Conservation (phyloP, 2,888 invertebrate species). For the Trissolcus brochymenae region DNA sequence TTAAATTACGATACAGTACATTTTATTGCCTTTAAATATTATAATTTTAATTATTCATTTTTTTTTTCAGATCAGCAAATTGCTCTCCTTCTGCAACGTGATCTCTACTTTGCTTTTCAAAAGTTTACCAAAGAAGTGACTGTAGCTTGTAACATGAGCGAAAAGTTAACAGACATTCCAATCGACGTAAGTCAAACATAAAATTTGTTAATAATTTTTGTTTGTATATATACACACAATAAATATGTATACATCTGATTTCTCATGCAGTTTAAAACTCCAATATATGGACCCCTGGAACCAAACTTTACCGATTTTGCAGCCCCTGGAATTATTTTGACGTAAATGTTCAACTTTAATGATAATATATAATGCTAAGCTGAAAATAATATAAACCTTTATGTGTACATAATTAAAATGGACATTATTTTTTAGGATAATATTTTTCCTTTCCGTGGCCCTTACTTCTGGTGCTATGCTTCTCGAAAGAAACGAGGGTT, state of each 20-base stretch:
- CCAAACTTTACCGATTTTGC: conserved; percentile 96
- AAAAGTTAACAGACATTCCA: conserved; percentile 81
- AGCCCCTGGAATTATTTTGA: conserved; percentile 93
- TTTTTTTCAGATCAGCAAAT: conserved; percentile 89
- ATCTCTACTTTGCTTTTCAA: conserved; percentile 85
- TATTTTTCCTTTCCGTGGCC: conserved; percentile 95
- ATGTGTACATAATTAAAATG: neutral
- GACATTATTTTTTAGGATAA: conserved; percentile 80
- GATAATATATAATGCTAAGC: neutral
- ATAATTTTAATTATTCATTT: neutral
- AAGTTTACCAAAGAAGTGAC: conserved; percentile 83
- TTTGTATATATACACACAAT: neutral
- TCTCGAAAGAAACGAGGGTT: conserved; percentile 92
- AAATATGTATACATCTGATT: neutral
- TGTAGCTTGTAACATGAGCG: conserved; percentile 81
- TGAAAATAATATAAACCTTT: neutral
- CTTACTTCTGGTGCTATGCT: conserved; percentile 93
- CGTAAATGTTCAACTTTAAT: conserved; percentile 80
- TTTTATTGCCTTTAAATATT: too few species aligned
- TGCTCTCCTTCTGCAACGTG: conserved; percentile 85
- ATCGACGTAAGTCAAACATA: conserved; percentile 78
- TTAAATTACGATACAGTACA: too few species aligned
- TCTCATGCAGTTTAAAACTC: conserved; percentile 80
- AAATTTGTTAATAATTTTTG: conserved; percentile 7
- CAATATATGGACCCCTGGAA: conserved; percentile 85